phyloP scores from a whole-genome alignment of 2,113 vertebrate genomes.

The Hemicordylus capensis region DNA sequence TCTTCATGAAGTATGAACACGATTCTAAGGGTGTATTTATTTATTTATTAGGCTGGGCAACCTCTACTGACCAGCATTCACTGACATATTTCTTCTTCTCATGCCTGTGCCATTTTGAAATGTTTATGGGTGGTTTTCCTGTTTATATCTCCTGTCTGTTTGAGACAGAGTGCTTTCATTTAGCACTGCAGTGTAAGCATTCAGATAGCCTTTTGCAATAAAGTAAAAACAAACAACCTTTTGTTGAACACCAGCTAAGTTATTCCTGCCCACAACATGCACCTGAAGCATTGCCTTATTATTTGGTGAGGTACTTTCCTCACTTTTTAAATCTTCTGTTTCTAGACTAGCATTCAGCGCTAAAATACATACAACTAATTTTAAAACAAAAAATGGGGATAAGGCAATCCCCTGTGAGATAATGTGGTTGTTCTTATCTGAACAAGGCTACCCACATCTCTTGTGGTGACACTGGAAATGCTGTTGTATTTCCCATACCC shows the following conservation, averaged over 20 bases:
- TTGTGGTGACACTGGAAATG: neutral
- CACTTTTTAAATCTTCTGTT: neutral
- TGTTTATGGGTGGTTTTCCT: neutral
- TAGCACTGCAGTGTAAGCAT: neutral
- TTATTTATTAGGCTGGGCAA: neutral
- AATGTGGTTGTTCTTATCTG: neutral
- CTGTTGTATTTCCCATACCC: neutral
- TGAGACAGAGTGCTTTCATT: neutral
- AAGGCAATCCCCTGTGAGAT: neutral
- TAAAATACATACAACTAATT: no score
- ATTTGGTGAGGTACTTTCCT: no score
- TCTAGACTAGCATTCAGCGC: no score
- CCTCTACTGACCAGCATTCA: neutral
- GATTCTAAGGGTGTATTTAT: neutral
- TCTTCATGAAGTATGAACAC: slow-evolving; percentile 12
- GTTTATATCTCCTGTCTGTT: neutral
- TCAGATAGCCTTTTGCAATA: neutral
- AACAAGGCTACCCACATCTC: neutral
- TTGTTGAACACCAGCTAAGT: neutral
- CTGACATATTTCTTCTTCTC: neutral
- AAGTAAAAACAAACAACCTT: neutral
- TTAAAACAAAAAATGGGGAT: neutral
- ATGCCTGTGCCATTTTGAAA: neutral
- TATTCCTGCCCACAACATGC: neutral
- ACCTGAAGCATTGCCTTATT: no score